phyloP scores from a whole-genome alignment of 2,888 invertebrate species.

The Leptinotarsa peninsularis region DNA sequence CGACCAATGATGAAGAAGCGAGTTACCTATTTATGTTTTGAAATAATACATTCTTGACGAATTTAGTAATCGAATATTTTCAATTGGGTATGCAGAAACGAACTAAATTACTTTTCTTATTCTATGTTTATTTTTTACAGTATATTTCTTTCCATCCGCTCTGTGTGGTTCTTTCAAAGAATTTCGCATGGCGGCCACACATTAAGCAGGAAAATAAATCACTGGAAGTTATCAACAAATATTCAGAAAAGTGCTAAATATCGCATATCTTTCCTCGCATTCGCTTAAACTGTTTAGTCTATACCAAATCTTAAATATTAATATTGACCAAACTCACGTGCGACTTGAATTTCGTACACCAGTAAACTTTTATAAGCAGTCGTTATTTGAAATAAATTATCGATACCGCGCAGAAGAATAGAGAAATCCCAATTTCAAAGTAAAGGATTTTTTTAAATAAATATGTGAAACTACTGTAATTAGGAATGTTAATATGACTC shows the following conservation, averaged over 20 bases:
- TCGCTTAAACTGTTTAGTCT: constrained; percentile 47
- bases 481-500: too few species aligned
- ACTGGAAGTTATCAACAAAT: constrained; percentile 44
- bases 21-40: too few species aligned
- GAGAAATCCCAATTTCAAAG: too few species aligned
- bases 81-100: neutral
- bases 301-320: constrained; percentile 45
- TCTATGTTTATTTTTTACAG: constrained; percentile 1
- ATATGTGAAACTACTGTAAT: too few species aligned
- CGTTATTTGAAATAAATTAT: neutral
- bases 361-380: constrained; percentile 32
- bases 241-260: constrained; percentile 47
- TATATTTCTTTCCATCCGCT: constrained; percentile 6
- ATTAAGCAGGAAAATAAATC: constrained; percentile 34
- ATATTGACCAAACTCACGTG: constrained; percentile 41
- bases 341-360: constrained; percentile 36
- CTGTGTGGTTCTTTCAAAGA: constrained; percentile 21
- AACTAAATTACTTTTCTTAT: neutral
- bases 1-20: too few species aligned
- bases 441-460: too few species aligned
- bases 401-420: too few species aligned
- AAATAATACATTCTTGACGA: neutral
- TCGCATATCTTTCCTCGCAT: constrained; percentile 45
- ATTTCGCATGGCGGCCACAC: constrained; percentile 25
- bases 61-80: neutral